These are phyloP conservation scores for Hirtodrosophila trivittata DNA, from an alignment of 2,888 invertebrate genomes.

Conservation along the genomic window DNA sequence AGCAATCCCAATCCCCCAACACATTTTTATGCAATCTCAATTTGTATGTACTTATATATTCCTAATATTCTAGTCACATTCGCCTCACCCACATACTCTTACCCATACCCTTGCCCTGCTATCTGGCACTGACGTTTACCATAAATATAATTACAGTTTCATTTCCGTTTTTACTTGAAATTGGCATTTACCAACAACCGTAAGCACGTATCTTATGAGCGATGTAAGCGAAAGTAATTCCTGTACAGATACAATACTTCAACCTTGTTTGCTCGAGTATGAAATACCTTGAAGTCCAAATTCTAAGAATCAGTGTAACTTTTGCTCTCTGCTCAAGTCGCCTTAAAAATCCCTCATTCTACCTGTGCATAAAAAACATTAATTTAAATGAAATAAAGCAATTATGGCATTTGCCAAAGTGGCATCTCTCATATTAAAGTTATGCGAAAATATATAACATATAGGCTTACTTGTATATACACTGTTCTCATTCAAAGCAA, in stretches of 20 bases:
- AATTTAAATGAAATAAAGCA: no score
- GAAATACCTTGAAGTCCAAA: not conserved
- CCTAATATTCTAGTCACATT: conserved; percentile 6
- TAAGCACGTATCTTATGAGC: conserved; percentile 44
- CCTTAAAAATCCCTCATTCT: no score
- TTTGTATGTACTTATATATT: conserved; percentile 17
- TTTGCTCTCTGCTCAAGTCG: no score
- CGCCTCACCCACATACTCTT: conserved; percentile 1
- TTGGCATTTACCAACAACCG: conserved; percentile 26
- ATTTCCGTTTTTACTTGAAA: conserved; percentile 56
- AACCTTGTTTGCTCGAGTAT: no score
- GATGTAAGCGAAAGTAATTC: conserved; percentile 18
- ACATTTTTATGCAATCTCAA: conserved; percentile 51
- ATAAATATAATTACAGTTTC: conserved; percentile 73
- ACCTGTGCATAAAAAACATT: no score
- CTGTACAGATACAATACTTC: not conserved
- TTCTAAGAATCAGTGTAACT: no score
- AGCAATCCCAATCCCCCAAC: conserved; percentile 10
- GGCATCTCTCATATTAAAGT: no score
- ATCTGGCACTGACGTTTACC: conserved; percentile 32
- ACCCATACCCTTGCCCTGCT: not conserved
- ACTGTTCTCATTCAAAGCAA: no score
- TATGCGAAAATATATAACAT: no score
- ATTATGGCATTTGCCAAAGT: no score
- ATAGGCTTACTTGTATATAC: no score